Conservation (phyloP, 2,888 invertebrate genomes). For the Cheilosia grossa region DNA sequence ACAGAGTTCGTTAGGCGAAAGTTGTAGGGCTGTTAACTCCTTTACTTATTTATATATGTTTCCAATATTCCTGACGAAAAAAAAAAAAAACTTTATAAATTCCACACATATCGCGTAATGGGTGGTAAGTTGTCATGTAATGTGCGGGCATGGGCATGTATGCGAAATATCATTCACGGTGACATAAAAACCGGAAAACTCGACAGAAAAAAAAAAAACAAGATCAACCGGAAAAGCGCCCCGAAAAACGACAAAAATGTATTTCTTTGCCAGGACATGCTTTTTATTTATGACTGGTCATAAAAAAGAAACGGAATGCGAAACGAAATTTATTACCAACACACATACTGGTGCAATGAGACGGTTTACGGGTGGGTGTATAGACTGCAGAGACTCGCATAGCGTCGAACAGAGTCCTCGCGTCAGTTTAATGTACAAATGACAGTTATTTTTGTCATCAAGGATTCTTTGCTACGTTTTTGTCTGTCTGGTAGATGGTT, state of each 20-base stretch:
- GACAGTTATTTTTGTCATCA: slow-evolving; percentile 66
- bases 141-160: slow-evolving; percentile 32
- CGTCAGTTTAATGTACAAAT: slow-evolving; percentile 62
- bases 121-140: slow-evolving; percentile 36
- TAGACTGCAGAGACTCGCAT: background rate
- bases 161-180: slow-evolving; percentile 60
- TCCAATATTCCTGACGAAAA: background rate
- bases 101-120: slow-evolving; percentile 35
- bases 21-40: background rate
- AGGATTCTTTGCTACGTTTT: slow-evolving; percentile 54
- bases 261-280: slow-evolving; percentile 70
- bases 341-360: slow-evolving; percentile 1
- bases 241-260: slow-evolving; percentile 49
- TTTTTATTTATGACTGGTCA: slow-evolving; percentile 73
- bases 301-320: slow-evolving; percentile 69
- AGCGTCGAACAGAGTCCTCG: slow-evolving; percentile 38
- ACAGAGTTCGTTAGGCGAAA: background rate
- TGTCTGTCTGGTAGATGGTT: slow-evolving; percentile 53
- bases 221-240: slow-evolving; percentile 6
- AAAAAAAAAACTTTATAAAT: slow-evolving; percentile 28
- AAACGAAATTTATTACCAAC: slow-evolving; percentile 70
- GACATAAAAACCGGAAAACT: slow-evolving; percentile 59
- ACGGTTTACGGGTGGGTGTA: slow-evolving; percentile 11
- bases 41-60: background rate
- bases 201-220: slow-evolving; percentile 31